Evolutionary conservation across 2,113 vertebrate species (phyloP).

Genomic region (Rhinopomastus cyanomelas): DNA sequence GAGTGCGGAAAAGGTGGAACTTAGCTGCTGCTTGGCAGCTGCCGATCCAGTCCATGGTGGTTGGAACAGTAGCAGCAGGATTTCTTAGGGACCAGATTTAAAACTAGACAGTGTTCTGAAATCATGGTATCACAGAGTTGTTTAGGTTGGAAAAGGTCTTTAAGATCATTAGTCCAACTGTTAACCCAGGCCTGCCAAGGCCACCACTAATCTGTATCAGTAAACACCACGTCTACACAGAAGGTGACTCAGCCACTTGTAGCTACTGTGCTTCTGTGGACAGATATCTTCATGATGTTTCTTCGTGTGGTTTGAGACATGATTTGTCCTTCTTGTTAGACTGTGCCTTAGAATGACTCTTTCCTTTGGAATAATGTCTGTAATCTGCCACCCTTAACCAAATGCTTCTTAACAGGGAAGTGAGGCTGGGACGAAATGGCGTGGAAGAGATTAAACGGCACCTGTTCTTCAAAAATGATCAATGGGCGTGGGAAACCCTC

Average conservation of each 20-base stretch:
- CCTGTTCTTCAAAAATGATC: constrained; percentile 98
- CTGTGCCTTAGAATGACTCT: neutral
- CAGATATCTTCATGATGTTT: neutral
- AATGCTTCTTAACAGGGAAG: constrained; percentile 80
- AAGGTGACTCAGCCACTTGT: neutral
- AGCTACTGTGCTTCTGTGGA: neutral
- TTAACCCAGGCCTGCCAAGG: neutral
- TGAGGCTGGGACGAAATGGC: constrained; percentile 92
- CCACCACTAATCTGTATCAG: too few species aligned
- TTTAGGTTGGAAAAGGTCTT: neutral
- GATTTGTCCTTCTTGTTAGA: neutral
- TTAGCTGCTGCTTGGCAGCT: neutral
- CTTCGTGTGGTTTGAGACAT: neutral
- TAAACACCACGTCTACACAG: neutral
- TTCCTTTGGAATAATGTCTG: neutral
- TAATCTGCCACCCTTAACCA: neutral
- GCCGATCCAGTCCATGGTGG: neutral
- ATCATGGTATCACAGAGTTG: neutral
- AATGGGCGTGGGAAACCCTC: constrained; percentile 97
- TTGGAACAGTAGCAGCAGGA: neutral
- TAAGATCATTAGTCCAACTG: neutral
- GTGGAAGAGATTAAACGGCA: constrained; percentile 98
- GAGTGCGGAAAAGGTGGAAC: neutral
- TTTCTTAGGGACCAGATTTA: neutral
- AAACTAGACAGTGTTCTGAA: neutral